Evolutionary conservation across 2,113 vertebrate genomes (phyloP).

Genomic region (Pholis gunnellus): DNA sequence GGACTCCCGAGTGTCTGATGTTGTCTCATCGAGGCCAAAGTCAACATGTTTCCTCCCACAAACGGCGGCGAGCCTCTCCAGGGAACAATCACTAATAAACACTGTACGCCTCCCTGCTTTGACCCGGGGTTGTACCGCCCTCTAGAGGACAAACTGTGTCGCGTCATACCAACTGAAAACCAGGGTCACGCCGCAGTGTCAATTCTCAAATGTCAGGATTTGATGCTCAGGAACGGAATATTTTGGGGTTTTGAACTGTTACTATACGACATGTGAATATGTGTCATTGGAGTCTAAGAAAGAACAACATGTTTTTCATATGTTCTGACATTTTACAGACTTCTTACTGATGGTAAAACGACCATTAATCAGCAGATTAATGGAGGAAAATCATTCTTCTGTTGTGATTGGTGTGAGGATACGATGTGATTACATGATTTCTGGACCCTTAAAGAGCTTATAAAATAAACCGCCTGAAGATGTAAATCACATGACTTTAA

Average conservation of each 20-base stretch:
- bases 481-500: neutral
- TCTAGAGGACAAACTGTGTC: slow-evolving; percentile 30
- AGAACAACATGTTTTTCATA: neutral
- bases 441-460: neutral
- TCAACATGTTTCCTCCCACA: slow-evolving; percentile 31
- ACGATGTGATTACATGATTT: rapidly evolving
- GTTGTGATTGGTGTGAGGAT: rapidly evolving
- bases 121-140: neutral
- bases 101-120: neutral
- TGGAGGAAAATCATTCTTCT: neutral
- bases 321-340: neutral
- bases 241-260: neutral
- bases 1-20: neutral
- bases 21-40: neutral
- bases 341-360: neutral
- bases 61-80: neutral
- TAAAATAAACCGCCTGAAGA: neutral
- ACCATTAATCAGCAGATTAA: neutral
- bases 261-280: neutral
- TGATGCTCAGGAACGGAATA: neutral
- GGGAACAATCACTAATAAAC: neutral
- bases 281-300: neutral
- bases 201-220: neutral
- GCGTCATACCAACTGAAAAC: neutral
- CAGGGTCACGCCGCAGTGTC: neutral